Base-by-base conservation (phyloP, 1,140 invertebrate species). In the Penaeus vannamei region DNA sequence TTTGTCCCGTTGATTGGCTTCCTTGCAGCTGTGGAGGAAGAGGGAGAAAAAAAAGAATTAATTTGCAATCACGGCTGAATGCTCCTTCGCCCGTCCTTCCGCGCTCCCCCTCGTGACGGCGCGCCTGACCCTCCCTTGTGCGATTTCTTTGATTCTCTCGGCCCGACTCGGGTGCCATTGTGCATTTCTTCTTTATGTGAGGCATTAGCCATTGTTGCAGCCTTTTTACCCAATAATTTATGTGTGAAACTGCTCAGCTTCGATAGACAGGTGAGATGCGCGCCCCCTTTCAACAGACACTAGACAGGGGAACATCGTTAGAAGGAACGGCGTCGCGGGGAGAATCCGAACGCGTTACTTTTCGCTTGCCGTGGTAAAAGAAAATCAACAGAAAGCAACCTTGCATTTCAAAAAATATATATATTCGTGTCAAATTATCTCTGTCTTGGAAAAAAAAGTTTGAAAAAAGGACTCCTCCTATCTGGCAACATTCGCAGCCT, bases 201-300 rank as follows among this genome's bases (percentile, higher is more conserved):
- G 69, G 82, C 60, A 85, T 84, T 77, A 77, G 53, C 87, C 60
- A 89, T 89, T 89, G 87, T 89, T 89, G 87, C 87, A 89, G 53
- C 62, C 82, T 64, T 89, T 77, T 89, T 84, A 64, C 36, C 82
- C 66, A 84, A 88, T 88, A 88, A 88, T 88, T 88, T 88, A 88
- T 88, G 86, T 88, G 86, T 36, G 80, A 88, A 84, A 53, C 22
- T 76, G 23, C 32, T 66, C 60, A 80, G 85, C 59, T 86, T 62
- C 59, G 85, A 86, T 81, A 61, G 85, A 86, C 85, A 86, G 85
- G 85, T 86, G 80, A 29, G 77, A 53, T 53, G 53, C 53, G 53
- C 53, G 53, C 53, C 53, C 8, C 53, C 53, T 53, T 10, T 86
- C 85, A 86, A 80, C 85, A 42, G 36, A 85, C 23, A 85, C 84